phyloP scores from a whole-genome alignment of 1,140 invertebrate species.

The Drosophila orosa region DNA sequence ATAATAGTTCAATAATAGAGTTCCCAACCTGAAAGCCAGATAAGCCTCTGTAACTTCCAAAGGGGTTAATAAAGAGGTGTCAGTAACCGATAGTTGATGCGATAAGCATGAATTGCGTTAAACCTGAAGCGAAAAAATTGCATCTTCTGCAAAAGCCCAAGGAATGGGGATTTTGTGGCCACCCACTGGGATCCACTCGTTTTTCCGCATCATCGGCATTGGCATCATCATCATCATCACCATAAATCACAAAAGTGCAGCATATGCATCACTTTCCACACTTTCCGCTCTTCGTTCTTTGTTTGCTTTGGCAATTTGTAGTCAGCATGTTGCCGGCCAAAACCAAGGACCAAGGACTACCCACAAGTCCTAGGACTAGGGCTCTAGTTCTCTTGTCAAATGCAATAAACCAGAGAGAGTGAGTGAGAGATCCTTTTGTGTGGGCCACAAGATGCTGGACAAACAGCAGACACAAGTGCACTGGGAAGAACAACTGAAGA shows the following conservation, averaged over 20 bases:
- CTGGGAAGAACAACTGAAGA: neutral
- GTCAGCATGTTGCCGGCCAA: conserved; percentile 25
- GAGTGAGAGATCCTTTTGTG: conserved; percentile 25
- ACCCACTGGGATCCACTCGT: conserved; percentile 11
- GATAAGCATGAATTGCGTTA: conserved; percentile 39
- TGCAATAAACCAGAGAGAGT: conserved; percentile 64
- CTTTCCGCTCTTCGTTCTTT: conserved; percentile 56
- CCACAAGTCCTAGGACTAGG: conserved; percentile 4
- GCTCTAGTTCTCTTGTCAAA: conserved; percentile 63
- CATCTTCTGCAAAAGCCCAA: conserved; percentile 6
- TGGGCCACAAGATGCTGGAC: conserved; percentile 30
- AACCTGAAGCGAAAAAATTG: conserved; percentile 33
- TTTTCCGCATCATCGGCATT: conserved; percentile 43
- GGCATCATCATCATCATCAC: conserved; percentile 66
- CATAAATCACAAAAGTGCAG: conserved; percentile 78
- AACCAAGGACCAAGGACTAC: conserved; percentile 5
- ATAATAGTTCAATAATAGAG: neutral
- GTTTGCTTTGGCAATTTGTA: conserved; percentile 54
- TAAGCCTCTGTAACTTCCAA: neutral
- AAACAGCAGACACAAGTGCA: conserved; percentile 21
- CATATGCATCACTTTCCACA: conserved; percentile 75
- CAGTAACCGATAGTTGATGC: conserved; percentile 23
- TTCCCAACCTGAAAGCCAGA: no score
- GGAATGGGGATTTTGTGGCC: conserved; percentile 8
- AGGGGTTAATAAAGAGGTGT: neutral